Base-by-base conservation (phyloP, 2,113 vertebrate species). In the Nesogale talazaci region DNA sequence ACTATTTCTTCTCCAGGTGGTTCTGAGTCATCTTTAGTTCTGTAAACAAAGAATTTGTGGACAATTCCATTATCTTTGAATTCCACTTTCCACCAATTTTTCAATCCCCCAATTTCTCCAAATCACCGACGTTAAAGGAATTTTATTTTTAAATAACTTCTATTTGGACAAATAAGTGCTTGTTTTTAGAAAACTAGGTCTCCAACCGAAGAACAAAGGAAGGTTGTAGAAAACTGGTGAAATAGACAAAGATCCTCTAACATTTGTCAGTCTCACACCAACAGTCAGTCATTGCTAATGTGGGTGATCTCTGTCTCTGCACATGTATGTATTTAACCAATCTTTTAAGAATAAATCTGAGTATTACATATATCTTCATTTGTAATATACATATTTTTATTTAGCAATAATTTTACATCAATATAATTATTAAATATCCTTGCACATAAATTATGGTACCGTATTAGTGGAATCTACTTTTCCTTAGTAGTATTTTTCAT, bases 21-120 rank as follows among this genome's bases (percentile, higher is more conserved):
- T 89, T 98, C 98, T 0, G 88, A 61, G 89, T 94, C 96, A 20
- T 80, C 95, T 95, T 97, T 92, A 19, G 86, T 96, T 98, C 99
- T 99, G 97, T 72, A 90, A 96, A 69, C 11, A 91, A 61, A 16
- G 46, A 61, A 23, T 61, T 22, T 23, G 6, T 61, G 59, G 59
- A 19, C 19, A 61, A 61, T 16, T 22, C 59, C 22, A 61, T 12
- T 61, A 61, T 61, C 10, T 61, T 61, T 61, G 6, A 2, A 61
- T 61, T 61, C 59, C 59, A 61, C 22, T 61, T 61, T 61, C 59
- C 59, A 61, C 22, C 17, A 61, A 61, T 22, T 61, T 61, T 61
- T 61, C 17, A 61, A 61, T 19, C 59, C 22, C 59, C 59, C 22
- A 1, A 61, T 61, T 57, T 65, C 93, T 78, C 69, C 93, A 86